Conservation (phyloP, 2,113 vertebrate species). For the Rhinoptilus africanus region DNA sequence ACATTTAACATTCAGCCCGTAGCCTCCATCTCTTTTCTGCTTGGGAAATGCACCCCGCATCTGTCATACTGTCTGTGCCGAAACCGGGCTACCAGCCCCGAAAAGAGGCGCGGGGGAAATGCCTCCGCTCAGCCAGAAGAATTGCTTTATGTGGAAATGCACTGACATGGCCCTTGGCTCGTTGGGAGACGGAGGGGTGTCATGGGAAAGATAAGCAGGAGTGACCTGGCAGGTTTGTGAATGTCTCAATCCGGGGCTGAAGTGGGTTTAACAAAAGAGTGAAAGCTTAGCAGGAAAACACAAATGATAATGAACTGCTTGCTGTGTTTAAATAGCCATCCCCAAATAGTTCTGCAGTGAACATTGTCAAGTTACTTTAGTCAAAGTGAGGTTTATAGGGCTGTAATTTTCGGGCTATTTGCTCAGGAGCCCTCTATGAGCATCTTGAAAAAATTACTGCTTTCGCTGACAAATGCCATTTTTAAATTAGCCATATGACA, state of each 20-base stretch:
- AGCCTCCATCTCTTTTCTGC: slow-evolving; percentile 47
- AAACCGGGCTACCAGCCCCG: slow-evolving; percentile 16
- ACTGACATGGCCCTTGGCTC: slow-evolving; percentile 54
- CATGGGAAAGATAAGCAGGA: slow-evolving; percentile 79
- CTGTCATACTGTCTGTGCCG: slow-evolving; percentile 65
- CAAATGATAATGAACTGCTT: slow-evolving; percentile 72
- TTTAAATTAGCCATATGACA: slow-evolving; percentile 29
- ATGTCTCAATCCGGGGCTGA: slow-evolving; percentile 64
- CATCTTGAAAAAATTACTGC: slow-evolving; percentile 40
- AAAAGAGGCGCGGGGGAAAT: slow-evolving; percentile 52
- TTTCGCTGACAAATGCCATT: slow-evolving; percentile 21
- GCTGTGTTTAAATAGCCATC: slow-evolving; percentile 64
- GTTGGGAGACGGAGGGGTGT: slow-evolving; percentile 53
- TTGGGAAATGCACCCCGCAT: slow-evolving; percentile 65
- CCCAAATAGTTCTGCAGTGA: slow-evolving; percentile 33
- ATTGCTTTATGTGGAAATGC: slow-evolving; percentile 67
- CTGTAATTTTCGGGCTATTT: slow-evolving; percentile 41
- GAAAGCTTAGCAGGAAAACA: slow-evolving; percentile 69
- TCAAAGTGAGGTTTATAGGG: slow-evolving; percentile 44
- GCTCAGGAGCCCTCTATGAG: not conserved
- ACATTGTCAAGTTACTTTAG: slow-evolving; percentile 38
- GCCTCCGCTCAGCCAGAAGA: slow-evolving; percentile 73
- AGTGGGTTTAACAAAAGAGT: slow-evolving; percentile 61
- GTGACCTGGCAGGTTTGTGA: slow-evolving; percentile 67
- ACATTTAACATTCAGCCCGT: slow-evolving; percentile 73